phyloP scores from a whole-genome alignment of 2,797 vertebrate genomes.

The Megaceryle alcyon region DNA sequence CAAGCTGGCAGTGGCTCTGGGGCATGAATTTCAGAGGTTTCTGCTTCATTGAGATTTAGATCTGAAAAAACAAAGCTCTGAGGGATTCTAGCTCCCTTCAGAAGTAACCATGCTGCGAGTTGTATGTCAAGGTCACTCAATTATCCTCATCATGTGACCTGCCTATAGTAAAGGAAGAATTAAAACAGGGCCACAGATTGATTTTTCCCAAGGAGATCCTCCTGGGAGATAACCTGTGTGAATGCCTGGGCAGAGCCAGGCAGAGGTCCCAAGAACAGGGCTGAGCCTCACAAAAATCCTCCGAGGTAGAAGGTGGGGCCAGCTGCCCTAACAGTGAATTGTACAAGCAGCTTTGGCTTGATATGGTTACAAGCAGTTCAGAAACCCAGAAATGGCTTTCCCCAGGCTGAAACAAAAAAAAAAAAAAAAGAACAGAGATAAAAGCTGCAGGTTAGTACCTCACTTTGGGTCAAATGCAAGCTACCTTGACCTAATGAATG shows the following conservation, averaged over 20 bases:
- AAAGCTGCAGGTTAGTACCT: not conserved
- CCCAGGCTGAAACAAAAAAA: not conserved
- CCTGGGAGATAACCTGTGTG: not conserved
- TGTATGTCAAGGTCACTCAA: conserved; percentile 5
- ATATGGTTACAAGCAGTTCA: not conserved
- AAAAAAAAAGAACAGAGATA: not conserved
- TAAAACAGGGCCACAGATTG: not conserved
- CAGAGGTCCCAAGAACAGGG: not conserved
- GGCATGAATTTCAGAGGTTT: conserved; percentile 38
- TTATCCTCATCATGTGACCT: not conserved
- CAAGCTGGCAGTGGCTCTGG: not conserved
- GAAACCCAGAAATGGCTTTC: conserved; percentile 24
- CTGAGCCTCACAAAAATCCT: not conserved
- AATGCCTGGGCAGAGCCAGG: not conserved
- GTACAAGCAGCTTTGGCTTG: not conserved
- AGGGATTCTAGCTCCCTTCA: not conserved
- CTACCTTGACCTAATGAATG: conserved; percentile 9
- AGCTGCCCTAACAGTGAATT: not conserved
- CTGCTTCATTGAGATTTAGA: not conserved
- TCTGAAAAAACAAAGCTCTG: conserved; percentile 17
- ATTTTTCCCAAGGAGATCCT: conserved; percentile 14
- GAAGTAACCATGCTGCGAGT: conserved; percentile 20
- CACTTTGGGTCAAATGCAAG: not conserved
- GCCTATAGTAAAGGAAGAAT: not conserved
- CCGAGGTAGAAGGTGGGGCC: not conserved